Evolutionary conservation across 2,113 vertebrate species (phyloP).

Genomic region (Carettochelys insculpta): DNA sequence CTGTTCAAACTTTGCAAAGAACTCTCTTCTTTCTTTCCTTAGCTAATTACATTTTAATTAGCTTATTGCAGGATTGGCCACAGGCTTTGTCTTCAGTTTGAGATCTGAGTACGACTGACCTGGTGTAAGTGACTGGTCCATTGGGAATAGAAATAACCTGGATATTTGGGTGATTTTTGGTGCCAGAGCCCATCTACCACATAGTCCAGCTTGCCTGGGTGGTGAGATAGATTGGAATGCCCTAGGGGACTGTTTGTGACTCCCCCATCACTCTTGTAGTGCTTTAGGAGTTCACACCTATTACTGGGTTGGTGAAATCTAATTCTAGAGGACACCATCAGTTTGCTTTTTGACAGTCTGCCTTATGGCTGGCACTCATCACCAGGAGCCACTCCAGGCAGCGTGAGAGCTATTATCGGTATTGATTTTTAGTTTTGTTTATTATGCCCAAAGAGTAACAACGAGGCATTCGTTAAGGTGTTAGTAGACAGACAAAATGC

Average conservation of each 20-base stretch:
- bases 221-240: neutral
- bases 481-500: no score
- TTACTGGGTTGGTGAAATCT: neutral
- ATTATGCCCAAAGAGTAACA: neutral
- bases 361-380: neutral
- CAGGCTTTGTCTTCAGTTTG: neutral
- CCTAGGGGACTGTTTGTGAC: neutral
- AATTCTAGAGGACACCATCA: no score
- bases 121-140: neutral
- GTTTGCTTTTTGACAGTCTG: neutral
- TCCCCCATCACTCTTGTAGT: neutral
- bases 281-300: neutral
- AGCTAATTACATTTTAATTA: no score
- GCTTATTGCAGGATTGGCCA: neutral
- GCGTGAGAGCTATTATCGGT: neutral
- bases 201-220: neutral
- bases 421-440: neutral
- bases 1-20: no score
- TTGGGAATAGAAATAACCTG: neutral
- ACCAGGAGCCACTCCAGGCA: neutral
- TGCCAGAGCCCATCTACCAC: neutral
- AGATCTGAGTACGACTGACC: neutral
- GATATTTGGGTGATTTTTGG: neutral
- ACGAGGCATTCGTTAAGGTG: neutral
- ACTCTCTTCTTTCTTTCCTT: no score